phyloP scores from a whole-genome alignment of 1,140 invertebrate genomes.

The Apis dorsata region DNA sequence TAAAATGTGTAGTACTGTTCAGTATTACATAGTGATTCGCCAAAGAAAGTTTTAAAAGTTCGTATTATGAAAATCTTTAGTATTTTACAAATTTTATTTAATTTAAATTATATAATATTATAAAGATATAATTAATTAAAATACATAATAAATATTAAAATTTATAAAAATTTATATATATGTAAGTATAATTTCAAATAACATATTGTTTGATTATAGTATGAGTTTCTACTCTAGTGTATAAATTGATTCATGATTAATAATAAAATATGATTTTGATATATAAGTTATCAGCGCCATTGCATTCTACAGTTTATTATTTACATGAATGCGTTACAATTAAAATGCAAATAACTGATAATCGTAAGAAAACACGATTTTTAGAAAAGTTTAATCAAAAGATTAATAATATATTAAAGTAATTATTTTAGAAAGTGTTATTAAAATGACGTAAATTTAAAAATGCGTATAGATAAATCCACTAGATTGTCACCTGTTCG shows the following conservation, averaged over 20 bases:
- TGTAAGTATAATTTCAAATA: neutral
- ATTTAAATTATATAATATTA: neutral
- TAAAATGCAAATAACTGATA: slow-evolving; percentile 40
- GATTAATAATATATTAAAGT: neutral
- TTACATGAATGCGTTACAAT: slow-evolving; percentile 33
- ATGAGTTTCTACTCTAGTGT: slow-evolving; percentile 3
- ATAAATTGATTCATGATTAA: neutral
- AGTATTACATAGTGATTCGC: neutral
- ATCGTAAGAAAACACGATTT: neutral
- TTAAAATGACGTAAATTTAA: slow-evolving; percentile 14
- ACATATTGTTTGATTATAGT: neutral
- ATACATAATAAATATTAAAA: neutral
- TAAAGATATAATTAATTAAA: neutral
- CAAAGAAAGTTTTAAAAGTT: neutral
- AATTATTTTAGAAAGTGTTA: neutral
- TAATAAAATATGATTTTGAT: neutral
- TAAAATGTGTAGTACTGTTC: neutral
- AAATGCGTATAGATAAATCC: slow-evolving; percentile 12
- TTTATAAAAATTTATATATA: neutral
- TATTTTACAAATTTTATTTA: neutral
- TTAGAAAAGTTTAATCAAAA: neutral
- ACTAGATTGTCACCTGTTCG: slow-evolving; percentile 44
- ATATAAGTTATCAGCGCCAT: slow-evolving; percentile 30
- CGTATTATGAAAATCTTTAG: neutral
- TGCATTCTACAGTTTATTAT: slow-evolving; percentile 44